These are phyloP conservation scores for Poeciliopsis occidentalis DNA, from an alignment of 2,113 vertebrate species.

Conservation along the genomic window DNA sequence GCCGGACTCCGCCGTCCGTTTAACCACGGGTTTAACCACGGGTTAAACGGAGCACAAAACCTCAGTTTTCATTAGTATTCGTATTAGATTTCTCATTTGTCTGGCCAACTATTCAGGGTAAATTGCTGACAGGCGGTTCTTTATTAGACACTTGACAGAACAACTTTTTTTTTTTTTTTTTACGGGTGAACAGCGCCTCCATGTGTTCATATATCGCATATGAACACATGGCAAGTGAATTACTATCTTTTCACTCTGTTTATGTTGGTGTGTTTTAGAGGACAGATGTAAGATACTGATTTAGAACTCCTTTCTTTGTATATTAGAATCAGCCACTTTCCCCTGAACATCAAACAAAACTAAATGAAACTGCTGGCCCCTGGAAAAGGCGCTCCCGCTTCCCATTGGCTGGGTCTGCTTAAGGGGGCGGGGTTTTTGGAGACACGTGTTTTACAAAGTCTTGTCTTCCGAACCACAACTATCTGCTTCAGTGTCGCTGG, in stretches of 20 bases:
- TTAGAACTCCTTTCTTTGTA: neutral
- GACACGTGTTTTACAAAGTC: constrained; percentile 64
- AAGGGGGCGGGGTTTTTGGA: constrained; percentile 50
- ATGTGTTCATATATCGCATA: constrained; percentile 36
- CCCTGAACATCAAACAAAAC: neutral
- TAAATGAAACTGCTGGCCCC: constrained; percentile 1
- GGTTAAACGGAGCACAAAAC: neutral
- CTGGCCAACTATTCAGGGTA: neutral
- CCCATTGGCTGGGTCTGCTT: constrained; percentile 47
- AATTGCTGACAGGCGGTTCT: neutral
- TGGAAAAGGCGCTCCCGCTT: constrained; percentile 53
- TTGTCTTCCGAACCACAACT: constrained; percentile 48
- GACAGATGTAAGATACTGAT: neutral
- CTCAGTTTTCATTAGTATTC: neutral
- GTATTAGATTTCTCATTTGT: too few species aligned
- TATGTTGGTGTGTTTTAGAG: neutral
- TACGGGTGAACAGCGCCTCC: constrained; percentile 48
- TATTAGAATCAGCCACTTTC: neutral
- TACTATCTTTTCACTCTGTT: neutral
- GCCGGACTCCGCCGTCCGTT: too few species aligned
- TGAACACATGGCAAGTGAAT: neutral
- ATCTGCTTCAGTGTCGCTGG: constrained; percentile 56
- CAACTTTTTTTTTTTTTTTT: neutral
- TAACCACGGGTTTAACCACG: too few species aligned
- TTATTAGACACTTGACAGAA: neutral